Base-by-base conservation (phyloP, 2,113 vertebrate genomes). In the Semnornis frantzii region DNA sequence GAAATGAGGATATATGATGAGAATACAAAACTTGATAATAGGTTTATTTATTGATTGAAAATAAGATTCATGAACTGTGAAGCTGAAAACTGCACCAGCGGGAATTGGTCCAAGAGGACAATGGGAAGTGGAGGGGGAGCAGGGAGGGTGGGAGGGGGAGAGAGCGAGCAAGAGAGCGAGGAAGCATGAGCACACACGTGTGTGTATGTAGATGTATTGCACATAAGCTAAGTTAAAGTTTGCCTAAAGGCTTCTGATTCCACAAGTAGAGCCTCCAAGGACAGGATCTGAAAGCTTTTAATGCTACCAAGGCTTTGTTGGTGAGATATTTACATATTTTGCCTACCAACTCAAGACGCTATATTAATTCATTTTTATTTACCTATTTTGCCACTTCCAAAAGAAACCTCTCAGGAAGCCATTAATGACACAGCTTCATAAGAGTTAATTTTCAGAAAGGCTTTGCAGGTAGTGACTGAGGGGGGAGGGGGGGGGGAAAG, bases 21-120 rank as follows among this genome's bases (percentile, higher is more conserved):
- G 97, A 97, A 96, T 95, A 96, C 97, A 96, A 96, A 97, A 83
- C 81, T 71, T 94, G 89, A 95, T 97, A 97, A 97, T 93, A 95
- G 97, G 81, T 92, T 97, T 98, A 97, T 97, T 97, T 97, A 98
- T 98, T 34, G 95, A 97, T 98, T 93, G 94, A 82, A 96, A 97
- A 97, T 98, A 98, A 98, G 98, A 97, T 96, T 97, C 90, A 97
- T 95, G 96, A 96, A 96, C 97, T 97, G 96, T 97, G 96, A 98
- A 97, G 93, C 96, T 91, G 87, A 95, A 96, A 97, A 97, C 76
- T 63, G 80, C 85, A 88, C 97, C 87, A 58, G 58, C 87, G 90
- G 95, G 96, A 97, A 95, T 48, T 90, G 57, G 85, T 92, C 91
- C 73, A 90, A 85, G 91, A 96, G 90, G 92, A 97, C 93, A 31